Evolutionary conservation across 2,797 vertebrate species (phyloP), one percentile per base, ranked within the genome.

Genomic region (Hypotaenidia philippensis): DNA sequence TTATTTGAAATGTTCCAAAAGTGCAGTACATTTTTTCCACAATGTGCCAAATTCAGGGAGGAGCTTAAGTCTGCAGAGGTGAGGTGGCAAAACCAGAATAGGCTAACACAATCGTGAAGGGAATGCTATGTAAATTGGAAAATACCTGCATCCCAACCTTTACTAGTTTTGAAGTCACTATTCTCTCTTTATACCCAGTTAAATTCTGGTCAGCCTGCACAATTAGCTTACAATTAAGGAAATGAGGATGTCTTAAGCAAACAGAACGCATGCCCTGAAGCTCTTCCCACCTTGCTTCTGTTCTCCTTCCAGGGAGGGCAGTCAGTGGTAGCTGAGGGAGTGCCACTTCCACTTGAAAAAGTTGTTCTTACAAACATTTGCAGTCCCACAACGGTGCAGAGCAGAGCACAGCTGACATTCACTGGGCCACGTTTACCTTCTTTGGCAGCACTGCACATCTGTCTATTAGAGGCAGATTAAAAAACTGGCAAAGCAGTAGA

Each of bases 401-500:
- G 4, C 1, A 0, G 14, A 22, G 26, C 1, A 11, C 22, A 4
- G 0, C 3, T 16, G 27, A 13, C 41, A 60, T 31, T 56, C 14
- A 2, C 8, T 11, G 52, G 50, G 14, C 31, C 23, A 13, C 15
- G 1, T 47, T 64, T 45, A 7, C n/a, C 50, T 20, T 69, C 26
- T 29, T 8, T 65, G 59, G 38, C 61, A 86, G 27, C 25, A 0
- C 31, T 8, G 49, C 13, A 3, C 1, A 0, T 31, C 47, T 80
- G 31, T 26, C 52, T 31, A 3, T 63, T 52, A 7, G 0, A 40
- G 34, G 18, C 10, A 27, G 14, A 4, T 22, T 1, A 59, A 40
- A 41, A 32, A 57, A 10, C n/a, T 47, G 29, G 59, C 55, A 21
- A 27, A 66, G n/a, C 36, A 10, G 10, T 2, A 14, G 12, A 18